A percentile compares a stretch with the other conserved stretches of the same genome.
Evolutionary conservation across 1,140 invertebrate genomes (phyloP).

Genomic region (Meloidogyne exigua): DNA sequence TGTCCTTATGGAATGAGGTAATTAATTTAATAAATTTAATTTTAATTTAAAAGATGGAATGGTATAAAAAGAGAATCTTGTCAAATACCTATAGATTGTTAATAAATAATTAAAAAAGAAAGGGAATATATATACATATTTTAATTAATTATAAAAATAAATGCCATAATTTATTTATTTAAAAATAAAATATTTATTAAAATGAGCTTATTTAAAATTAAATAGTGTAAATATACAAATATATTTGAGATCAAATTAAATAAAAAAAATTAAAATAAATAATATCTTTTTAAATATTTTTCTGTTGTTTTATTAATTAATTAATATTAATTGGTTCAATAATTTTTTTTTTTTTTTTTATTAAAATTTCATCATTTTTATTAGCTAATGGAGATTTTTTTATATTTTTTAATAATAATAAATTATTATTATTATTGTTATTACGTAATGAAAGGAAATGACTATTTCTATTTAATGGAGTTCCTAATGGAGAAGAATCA

Average conservation of each 20-base stretch:
- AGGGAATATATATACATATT: no score
- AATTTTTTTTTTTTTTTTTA: not conserved
- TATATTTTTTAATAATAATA: not conserved
- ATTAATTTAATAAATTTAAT: not conserved
- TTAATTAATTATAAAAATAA: no score
- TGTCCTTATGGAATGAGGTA: constrained; percentile 51
- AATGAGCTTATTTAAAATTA: no score
- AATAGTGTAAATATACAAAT: no score
- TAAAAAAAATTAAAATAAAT: no score
- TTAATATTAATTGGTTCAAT: not conserved
- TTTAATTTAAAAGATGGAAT: constrained; percentile 11
- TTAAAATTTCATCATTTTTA: not conserved
- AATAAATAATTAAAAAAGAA: not conserved
- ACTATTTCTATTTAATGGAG: not conserved
- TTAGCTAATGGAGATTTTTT: not conserved
- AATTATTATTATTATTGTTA: not conserved
- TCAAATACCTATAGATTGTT: constrained; percentile 31
- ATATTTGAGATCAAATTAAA: no score
- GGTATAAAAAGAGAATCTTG: constrained; percentile 26
- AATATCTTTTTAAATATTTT: no score
- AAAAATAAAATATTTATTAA: no score
- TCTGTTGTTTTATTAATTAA: not conserved
- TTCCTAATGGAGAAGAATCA: not conserved
- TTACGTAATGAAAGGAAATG: not conserved
- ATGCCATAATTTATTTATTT: no score